phyloP scores from a whole-genome alignment of 2,113 vertebrate genomes.

The Sinocyclocheilus anshuiensis region DNA sequence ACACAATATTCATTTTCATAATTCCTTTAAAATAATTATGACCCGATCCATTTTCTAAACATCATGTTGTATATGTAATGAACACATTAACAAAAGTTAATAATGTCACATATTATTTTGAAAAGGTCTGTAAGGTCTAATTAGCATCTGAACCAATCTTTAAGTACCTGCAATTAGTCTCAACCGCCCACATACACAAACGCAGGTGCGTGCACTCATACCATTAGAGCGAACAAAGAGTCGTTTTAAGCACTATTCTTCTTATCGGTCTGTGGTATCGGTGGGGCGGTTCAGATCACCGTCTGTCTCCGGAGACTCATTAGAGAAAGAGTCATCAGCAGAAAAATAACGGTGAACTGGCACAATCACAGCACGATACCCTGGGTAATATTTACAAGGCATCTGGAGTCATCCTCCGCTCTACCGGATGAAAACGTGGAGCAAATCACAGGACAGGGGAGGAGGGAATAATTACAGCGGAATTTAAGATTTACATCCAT shows the following conservation, averaged over 20 bases:
- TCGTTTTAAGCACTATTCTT: conserved; percentile 30
- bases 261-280: conserved; percentile 31
- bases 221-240: conserved; percentile 5
- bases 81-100: not conserved
- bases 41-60: not conserved
- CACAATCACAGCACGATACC: conserved; percentile 63
- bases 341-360: conserved; percentile 64
- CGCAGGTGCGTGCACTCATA: not conserved
- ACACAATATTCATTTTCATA: not conserved
- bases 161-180: conserved; percentile 25
- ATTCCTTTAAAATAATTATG: not conserved
- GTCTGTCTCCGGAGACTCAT: conserved; percentile 73
- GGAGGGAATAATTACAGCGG: conserved; percentile 2
- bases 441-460: not conserved
- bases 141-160: conserved; percentile 31
- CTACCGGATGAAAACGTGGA: not conserved
- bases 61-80: not conserved
- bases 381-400: conserved; percentile 70
- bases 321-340: conserved; percentile 68
- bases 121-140: conserved; percentile 32
- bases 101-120: not conserved
- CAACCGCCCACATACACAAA: conserved; percentile 1
- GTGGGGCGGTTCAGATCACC: conserved; percentile 34
- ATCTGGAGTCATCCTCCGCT: conserved; percentile 52
- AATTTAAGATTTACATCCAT: conserved; percentile 39